These are phyloP conservation scores for Bufo bufo DNA, from an alignment of 2,113 vertebrate species.

Conservation along the genomic window DNA sequence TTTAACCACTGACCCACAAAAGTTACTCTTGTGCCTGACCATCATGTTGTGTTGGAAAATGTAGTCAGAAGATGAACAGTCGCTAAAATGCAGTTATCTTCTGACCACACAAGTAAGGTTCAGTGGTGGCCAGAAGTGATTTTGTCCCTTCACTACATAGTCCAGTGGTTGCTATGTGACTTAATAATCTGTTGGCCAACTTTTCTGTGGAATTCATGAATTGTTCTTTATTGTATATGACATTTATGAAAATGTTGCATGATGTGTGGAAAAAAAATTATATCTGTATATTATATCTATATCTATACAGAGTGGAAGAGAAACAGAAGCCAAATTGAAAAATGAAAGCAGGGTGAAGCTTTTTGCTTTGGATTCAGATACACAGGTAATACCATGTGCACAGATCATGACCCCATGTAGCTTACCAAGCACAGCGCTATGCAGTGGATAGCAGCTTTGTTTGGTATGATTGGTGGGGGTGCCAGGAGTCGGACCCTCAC, in stretches of 20 bases:
- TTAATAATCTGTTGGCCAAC: neutral
- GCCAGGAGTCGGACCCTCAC: too few species aligned
- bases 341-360: conserved; percentile 93
- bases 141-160: neutral
- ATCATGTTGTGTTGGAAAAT: neutral
- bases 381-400: conserved; percentile 79
- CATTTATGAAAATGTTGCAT: neutral
- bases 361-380: conserved; percentile 94
- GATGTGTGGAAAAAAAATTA: neutral
- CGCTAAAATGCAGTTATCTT: neutral
- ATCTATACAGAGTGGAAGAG: conserved; percentile 83
- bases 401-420: neutral
- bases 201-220: neutral
- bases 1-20: neutral
- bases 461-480: too few species aligned
- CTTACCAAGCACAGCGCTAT: too few species aligned
- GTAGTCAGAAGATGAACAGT: neutral
- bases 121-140: neutral
- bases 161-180: too few species aligned
- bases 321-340: conserved; percentile 90
- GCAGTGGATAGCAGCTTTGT: too few species aligned
- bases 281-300: neutral
- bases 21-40: neutral
- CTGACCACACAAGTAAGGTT: neutral
- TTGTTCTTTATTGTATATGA: neutral